Percentiles rank a stretch among this genome's conserved stretches.
Conservation (phyloP, 2,113 vertebrate species). For the Hippocampus zosterae region DNA sequence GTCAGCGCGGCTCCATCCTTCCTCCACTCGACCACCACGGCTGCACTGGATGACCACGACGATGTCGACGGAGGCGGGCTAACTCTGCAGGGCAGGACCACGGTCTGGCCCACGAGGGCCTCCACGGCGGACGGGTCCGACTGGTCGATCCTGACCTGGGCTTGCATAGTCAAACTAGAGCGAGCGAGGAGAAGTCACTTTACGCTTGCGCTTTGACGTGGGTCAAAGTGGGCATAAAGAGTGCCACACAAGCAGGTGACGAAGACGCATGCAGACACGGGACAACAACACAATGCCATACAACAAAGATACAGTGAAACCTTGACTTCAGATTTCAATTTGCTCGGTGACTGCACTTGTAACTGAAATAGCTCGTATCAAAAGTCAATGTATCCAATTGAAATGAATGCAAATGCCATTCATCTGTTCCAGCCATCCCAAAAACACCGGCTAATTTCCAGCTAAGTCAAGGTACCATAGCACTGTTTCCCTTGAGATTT, state of each 20-base stretch:
- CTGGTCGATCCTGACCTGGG: slow-evolving; percentile 76
- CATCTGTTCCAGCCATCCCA: neutral
- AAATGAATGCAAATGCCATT: neutral
- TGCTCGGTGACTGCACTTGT: neutral
- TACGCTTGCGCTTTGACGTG: slow-evolving; percentile 57
- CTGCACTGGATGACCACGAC: slow-evolving; percentile 67
- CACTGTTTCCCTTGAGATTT: slow-evolving; percentile 9
- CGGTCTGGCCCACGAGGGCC: slow-evolving; percentile 74
- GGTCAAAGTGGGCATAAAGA: slow-evolving; percentile 69
- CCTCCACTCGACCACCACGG: slow-evolving; percentile 78
- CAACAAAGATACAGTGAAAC: slow-evolving; percentile 2
- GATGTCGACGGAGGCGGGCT: slow-evolving; percentile 51
- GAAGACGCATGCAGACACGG: slow-evolving; percentile 18
- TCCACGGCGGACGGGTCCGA: slow-evolving; percentile 75
- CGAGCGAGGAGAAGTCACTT: slow-evolving; percentile 50
- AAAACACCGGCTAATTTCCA: neutral
- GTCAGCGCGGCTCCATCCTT: slow-evolving; percentile 75
- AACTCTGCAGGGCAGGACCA: slow-evolving; percentile 80
- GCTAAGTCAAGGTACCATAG: neutral
- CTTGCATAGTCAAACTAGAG: slow-evolving; percentile 59
- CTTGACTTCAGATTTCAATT: neutral
- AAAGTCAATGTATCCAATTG: neutral
- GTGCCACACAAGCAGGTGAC: slow-evolving; percentile 39
- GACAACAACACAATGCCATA: slow-evolving; percentile 6
- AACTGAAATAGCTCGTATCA: neutral